phyloP scores from a whole-genome alignment of 2,113 vertebrate genomes.

The Macquaria australasica region DNA sequence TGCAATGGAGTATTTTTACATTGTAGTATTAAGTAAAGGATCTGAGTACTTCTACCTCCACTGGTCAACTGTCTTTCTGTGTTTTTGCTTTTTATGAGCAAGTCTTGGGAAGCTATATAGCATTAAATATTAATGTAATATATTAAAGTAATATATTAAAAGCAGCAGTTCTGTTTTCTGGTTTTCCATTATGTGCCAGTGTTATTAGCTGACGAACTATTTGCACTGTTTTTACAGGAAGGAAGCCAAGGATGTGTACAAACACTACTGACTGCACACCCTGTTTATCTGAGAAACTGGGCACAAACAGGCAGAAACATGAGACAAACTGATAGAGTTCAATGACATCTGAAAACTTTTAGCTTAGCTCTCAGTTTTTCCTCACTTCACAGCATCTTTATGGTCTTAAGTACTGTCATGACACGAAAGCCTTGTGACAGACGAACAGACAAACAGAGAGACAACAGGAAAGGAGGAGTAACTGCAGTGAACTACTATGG shows the following conservation, averaged over 20 bases:
- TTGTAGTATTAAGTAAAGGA: neutral
- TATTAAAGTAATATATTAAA: no score
- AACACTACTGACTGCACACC: neutral
- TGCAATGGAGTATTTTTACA: neutral
- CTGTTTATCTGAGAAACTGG: neutral
- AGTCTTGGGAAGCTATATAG: neutral
- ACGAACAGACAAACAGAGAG: neutral
- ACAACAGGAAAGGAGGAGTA: neutral
- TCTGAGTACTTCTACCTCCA: neutral
- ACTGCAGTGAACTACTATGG: no score
- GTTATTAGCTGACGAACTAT: neutral
- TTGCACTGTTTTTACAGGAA: neutral
- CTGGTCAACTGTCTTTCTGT: neutral
- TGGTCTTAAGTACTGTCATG: slow-evolving; percentile 1
- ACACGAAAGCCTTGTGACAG: slow-evolving; percentile 51
- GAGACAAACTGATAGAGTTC: slow-evolving; percentile 16
- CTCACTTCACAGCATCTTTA: slow-evolving; percentile 37
- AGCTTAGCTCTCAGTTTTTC: slow-evolving; percentile 47
- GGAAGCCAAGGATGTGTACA: neutral
- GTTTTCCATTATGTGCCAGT: neutral
- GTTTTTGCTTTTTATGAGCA: neutral
- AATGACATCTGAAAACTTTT: slow-evolving; percentile 41
- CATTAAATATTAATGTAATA: no score
- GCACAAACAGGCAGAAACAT: neutral
- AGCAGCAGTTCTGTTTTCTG: neutral